Base-by-base conservation (phyloP, 2,797 vertebrate species). In the Valencia hispanica region DNA sequence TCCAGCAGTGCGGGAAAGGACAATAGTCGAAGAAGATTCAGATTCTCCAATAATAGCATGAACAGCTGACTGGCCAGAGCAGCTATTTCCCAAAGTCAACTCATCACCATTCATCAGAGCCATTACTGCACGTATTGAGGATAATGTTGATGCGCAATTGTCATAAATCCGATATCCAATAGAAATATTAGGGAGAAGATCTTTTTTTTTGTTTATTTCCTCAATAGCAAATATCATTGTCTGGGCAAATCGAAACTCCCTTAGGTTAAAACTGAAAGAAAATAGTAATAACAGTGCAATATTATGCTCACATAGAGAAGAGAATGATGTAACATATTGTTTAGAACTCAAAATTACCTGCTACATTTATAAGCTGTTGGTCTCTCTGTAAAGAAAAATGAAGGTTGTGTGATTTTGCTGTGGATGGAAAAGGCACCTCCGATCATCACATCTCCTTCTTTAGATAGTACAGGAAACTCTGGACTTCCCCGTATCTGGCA, bases 81-180 rank as follows among this genome's bases (percentile, higher is more conserved):
- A 94, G 34, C 30, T 82, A n/a, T 86, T 77, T 34, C 65, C 85
- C 8, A 66, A 55, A 32, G 69, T 83, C 72, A 48, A 15, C 8
- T 89, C 92, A 30, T 84, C 81, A 10, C 91, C 81, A 8, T 95
- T 95, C 87, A 95, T 87, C 36, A 95, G 70, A 20, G 91, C 92
- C 94, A 95, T 94, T 10, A 86, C 92, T 1, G 92, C 88, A 65
- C 90, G 92, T 91, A 95, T 93, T 11, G 94, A 93, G 41, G 86
- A 87, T 47, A 94, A 73, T 4, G 90, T 94, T 27, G 93, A 95
- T 36, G 90, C 92, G 86, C 95, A 96, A 63, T 89, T 95, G 84
- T 96, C 95, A 80, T 94, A 95, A 77, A 96, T 94, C 66, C 90
- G 92, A 59, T 95, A 96, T 32, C 95, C 95, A 3, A 96, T 82